phyloP scores from a whole-genome alignment of 2,797 vertebrate genomes.

The Heliangelus exortis region DNA sequence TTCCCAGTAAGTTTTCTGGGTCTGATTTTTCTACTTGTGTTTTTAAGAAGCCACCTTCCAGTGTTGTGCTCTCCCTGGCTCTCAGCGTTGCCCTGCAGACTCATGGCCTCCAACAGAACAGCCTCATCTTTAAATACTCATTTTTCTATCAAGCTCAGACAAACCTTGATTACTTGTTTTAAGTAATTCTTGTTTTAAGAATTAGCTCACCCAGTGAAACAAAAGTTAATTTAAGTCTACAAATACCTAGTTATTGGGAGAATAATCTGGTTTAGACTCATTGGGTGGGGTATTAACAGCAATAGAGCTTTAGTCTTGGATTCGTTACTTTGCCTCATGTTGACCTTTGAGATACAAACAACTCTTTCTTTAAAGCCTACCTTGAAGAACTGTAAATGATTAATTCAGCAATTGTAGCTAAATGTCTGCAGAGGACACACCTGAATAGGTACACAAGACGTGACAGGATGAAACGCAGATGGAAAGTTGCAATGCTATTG shows the following conservation, averaged over 20 bases:
- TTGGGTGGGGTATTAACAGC: neutral
- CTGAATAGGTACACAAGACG: slow-evolving; percentile 6
- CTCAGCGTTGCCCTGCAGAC: neutral
- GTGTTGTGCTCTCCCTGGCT: neutral
- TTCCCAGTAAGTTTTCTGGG: neutral
- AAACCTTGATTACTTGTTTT: neutral
- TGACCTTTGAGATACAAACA: slow-evolving; percentile 53
- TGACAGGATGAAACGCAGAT: neutral
- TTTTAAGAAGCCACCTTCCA: neutral
- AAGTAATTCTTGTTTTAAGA: neutral
- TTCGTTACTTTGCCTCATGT: neutral
- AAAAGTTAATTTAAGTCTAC: neutral
- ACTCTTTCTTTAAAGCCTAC: slow-evolving; percentile 26
- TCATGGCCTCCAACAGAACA: neutral
- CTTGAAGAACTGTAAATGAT: slow-evolving; percentile 57
- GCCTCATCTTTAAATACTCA: neutral
- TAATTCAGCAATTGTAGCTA: slow-evolving; percentile 31
- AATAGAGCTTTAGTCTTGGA: neutral
- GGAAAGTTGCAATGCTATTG: neutral
- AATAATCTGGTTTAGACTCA: neutral
- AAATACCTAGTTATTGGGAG: neutral
- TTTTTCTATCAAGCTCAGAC: neutral
- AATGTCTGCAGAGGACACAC: neutral
- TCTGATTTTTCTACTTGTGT: neutral
- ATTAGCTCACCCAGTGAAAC: neutral